phyloP scores from a whole-genome alignment of 2,888 invertebrate genomes.

The Temnothorax unifasciatus region DNA sequence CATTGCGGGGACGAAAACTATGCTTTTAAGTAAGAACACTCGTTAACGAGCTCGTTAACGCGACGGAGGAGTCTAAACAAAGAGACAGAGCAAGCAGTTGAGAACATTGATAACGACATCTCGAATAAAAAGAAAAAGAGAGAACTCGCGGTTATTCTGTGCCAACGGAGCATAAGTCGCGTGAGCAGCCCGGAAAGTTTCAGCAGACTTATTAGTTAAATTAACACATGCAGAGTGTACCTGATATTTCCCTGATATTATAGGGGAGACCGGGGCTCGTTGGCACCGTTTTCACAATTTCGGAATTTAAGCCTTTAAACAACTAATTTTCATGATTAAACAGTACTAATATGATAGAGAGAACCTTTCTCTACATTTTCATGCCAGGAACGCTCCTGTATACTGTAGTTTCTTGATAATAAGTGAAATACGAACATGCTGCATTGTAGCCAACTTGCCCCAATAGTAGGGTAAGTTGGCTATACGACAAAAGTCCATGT shows the following conservation, averaged over 20 bases:
- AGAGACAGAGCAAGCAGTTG: constrained; percentile 37
- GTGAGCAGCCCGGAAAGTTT: not conserved
- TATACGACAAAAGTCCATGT: no score
- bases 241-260: not conserved
- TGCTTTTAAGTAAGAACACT: constrained; percentile 42
- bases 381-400: no score
- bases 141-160: constrained; percentile 23
- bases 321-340: no score
- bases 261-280: no score
- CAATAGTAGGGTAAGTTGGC: no score
- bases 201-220: not conserved
- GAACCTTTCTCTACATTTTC: no score
- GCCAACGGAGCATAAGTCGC: constrained; percentile 12
- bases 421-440: no score
- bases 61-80: constrained; percentile 33
- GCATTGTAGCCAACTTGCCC: no score
- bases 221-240: not conserved
- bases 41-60: constrained; percentile 57
- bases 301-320: no score
- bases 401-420: no score
- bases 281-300: no score
- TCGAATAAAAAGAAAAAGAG: constrained; percentile 1
- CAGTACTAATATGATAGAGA: no score
- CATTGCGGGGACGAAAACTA: constrained; percentile 32
- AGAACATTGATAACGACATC: constrained; percentile 43